Evolutionary conservation across 2,797 vertebrate genomes (phyloP), one percentile per base, ranked within the genome.

Genomic region (Pseudomugil gertrudae): DNA sequence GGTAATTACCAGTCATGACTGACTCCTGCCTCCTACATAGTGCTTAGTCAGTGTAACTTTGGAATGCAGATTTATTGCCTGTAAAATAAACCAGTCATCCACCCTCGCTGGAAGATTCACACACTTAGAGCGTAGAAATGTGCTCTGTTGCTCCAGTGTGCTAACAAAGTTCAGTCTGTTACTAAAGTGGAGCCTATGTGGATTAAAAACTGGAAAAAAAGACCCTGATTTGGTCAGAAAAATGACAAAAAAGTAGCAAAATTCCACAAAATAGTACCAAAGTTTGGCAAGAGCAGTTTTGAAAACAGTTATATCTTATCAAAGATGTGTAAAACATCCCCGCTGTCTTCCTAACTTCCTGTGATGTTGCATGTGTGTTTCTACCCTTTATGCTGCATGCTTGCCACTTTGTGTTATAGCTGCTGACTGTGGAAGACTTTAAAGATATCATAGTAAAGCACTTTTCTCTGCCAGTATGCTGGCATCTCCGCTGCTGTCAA

Each of bases 1-100:
- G 48, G 76, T 64, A 77, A 83, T 84, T 84, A 87, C 81, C 82
- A 80, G 76, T 30, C 69, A n/a, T 74, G 79, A 85, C 72, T 88
- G 86, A 83, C 72, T 74, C 64, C 56, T 29, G 35, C 84, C 74
- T 86, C 81, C 80, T 83, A 81, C 81, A 52, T 63, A 24, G 70
- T 54, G 71, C 71, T 85, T 68, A 80, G 63, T 82, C 61, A 79
- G 61, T 62, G 45, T 67, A 51, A 66, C 60, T 67, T 48, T 61
- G 57, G 55, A 57, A 76, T 76, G 19, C 47, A 29, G 60, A 77
- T 81, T 73, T 65, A 60, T 48, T 43, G 40, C 47, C 40, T 67
- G 64, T 56, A 56, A 57, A 53, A 43, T 61, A 10, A 67, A 80
- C 26, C 66, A 63, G 64, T 50, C 47, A 57, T 66, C 45, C 65